Conservation (phyloP, 2,797 vertebrate species). For the Epinephelus coioides region DNA sequence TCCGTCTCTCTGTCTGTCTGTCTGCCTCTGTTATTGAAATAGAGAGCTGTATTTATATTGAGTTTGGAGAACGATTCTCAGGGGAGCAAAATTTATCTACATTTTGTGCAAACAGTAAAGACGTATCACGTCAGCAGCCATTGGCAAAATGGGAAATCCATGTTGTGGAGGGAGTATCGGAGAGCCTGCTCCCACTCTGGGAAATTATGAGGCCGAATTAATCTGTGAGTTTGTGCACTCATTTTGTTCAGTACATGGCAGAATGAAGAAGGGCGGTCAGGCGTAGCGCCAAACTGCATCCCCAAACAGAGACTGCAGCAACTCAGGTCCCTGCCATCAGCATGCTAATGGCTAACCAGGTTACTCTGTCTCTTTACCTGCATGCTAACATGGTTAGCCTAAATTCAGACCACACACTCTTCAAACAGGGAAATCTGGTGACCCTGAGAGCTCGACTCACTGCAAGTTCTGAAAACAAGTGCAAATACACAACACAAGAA, state of each 20-base stretch:
- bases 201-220: slow-evolving; percentile 37
- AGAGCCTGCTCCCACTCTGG: slow-evolving; percentile 15
- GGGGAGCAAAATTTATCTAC: slow-evolving; percentile 57
- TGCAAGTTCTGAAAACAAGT: too few species aligned
- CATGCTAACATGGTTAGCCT: too few species aligned
- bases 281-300: slow-evolving; percentile 41
- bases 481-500: too few species aligned
- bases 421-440: too few species aligned
- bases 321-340: slow-evolving; percentile 61
- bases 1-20: slow-evolving; percentile 53
- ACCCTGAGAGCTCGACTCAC: too few species aligned
- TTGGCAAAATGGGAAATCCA: slow-evolving; percentile 64
- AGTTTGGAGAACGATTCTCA: slow-evolving; percentile 54
- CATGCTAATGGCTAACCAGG: slow-evolving; percentile 76
- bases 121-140: slow-evolving; percentile 47
- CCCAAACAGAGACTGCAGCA: slow-evolving; percentile 70
- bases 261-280: slow-evolving; percentile 1
- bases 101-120: slow-evolving; percentile 63
- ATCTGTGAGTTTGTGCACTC: slow-evolving; percentile 39
- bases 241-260: slow-evolving; percentile 29
- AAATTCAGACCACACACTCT: too few species aligned
- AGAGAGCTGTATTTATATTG: slow-evolving; percentile 72
- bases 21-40: slow-evolving; percentile 67
- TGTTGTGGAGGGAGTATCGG: slow-evolving; percentile 16
- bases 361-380: slow-evolving; percentile 26